Evolutionary conservation across 2,888 invertebrate genomes (phyloP), one percentile per base, ranked within the genome.

Genomic region (Aleiodes leptofemur): DNA sequence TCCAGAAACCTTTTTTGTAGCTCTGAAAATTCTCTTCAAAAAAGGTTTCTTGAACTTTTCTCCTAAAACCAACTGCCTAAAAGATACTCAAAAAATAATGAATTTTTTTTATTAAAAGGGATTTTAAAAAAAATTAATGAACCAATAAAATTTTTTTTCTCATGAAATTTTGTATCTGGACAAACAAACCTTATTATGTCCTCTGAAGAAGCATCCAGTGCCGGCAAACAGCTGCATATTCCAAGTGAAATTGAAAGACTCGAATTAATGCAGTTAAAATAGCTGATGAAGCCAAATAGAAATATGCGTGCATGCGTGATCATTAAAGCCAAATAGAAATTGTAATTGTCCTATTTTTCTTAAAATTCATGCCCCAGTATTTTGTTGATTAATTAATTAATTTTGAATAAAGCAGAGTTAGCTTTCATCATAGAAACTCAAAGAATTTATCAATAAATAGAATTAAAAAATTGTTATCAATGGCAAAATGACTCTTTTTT

Each of bases 151-250:
- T 2, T 2, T 2, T 23, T 23, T 23, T 23, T 23, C 23, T 23
- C 23, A 23, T 23, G 23, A 23, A 23, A 38, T 38, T 38, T 3
- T 38, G 38, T 3, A 69, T 31, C 13, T 31, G 51, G 48, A 70
- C n/a, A 16, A 8, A 71, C 74, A 57, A 88, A 90, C 90, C 90
- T 90, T 90, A 83, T 81, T 86, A 82, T 88, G 90, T 80, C 89
- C 88, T 86, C 90, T 90, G 85, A 90, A 90, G 86, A 90, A 89
- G 86, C 90, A 90, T 83, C 90, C 90, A 82, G 91, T 90, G 85
- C 91, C 91, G 82, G 91, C 90, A 85, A 91, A 91, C 82, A 90
- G 91, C 91, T 91, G 90, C 88, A 83, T 87, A 51, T 50, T 68
- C 83, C 55, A 50, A 57, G 57, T 57, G 50, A 66, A 75, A 71